Percentiles rank a stretch among this genome's conserved stretches.
Conservation (phyloP, 2,113 vertebrate species). For the Aythya baeri region DNA sequence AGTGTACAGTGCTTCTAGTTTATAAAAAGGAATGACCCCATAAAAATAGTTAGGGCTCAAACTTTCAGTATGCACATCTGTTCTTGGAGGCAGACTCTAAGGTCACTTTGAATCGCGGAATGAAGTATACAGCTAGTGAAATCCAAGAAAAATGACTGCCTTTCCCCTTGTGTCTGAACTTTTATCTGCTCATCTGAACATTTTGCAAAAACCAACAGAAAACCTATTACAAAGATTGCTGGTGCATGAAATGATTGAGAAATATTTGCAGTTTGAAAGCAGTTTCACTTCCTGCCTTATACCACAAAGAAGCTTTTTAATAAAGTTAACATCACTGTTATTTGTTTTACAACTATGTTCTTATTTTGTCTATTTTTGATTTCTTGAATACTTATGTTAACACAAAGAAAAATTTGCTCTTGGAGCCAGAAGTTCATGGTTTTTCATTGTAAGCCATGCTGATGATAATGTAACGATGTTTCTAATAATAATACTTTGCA, state of each 20-base stretch:
- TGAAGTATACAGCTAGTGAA: neutral
- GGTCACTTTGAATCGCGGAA: slow-evolving; percentile 6
- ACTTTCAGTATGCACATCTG: slow-evolving; percentile 25
- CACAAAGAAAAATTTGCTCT: neutral
- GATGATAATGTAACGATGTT: slow-evolving; percentile 12
- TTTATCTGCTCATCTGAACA: slow-evolving; percentile 58
- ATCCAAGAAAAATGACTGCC: slow-evolving; percentile 21
- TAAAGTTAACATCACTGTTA: slow-evolving; percentile 68
- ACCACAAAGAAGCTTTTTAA: slow-evolving; percentile 80
- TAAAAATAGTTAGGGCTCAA: slow-evolving; percentile 5
- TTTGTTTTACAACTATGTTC: slow-evolving; percentile 19
- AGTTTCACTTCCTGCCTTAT: slow-evolving; percentile 80
- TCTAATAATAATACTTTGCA: neutral
- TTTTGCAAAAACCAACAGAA: slow-evolving; percentile 66
- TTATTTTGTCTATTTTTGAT: slow-evolving; percentile 41
- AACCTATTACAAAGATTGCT: slow-evolving; percentile 71
- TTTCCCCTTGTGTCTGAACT: slow-evolving; percentile 23
- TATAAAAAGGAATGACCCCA: slow-evolving; percentile 14
- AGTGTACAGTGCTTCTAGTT: neutral
- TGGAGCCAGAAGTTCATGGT: slow-evolving; percentile 1
- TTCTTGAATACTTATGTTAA: slow-evolving; percentile 1
- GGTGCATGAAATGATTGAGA: slow-evolving; percentile 79
- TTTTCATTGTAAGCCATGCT: neutral
- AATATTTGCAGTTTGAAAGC: slow-evolving; percentile 80
- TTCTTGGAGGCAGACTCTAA: neutral